Evolutionary conservation across 2,888 invertebrate genomes (phyloP), one percentile per base, ranked within the genome.

Genomic region (Isotomurus palustris): DNA sequence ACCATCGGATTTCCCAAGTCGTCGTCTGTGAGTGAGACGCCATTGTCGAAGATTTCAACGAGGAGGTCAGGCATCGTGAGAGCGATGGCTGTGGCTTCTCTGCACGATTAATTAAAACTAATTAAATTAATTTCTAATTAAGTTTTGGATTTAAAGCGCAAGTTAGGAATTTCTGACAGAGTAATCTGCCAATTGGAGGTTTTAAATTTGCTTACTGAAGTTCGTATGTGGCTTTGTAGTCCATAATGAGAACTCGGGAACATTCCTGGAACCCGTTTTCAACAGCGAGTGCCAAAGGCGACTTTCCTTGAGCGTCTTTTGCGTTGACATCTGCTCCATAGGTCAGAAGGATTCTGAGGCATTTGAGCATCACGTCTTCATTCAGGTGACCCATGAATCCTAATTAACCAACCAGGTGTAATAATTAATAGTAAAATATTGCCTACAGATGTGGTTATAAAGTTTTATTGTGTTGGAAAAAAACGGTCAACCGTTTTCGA

Each of bases 41-140:
- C 58, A 21, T 54, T 53, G 41, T 64, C 50, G 8, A 64, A 48
- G 5, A 55, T 49, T 35, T 52, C 51, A 12, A 50, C 4, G 38
- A 64, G 45, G 3, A 61, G 52, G 2, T 56, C 36, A n/a, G 64
- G 59, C 61, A 61, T 61, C 5, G 36, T 43, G 8, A 21, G 10
- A n/a, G 61, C 56, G n/a, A 64, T 49, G 19, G 35, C 17, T n/a
- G 54, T 25, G 3, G 64, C 50, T 5, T 5, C n/a, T 38, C 38
- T 38, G 38, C n/a, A 17, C 35, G 36, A 32, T 32, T 32, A 32
- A n/a, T n/a, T n/a, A n/a, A n/a, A n/a, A n/a, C n/a, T n/a, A n/a
- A n/a, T n/a, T n/a, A n/a, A n/a, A n/a, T n/a, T n/a, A n/a, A n/a
- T n/a, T n/a, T n/a, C n/a, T n/a, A n/a, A n/a, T n/a, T n/a, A n/a